Percentiles rank a stretch among this genome's conserved stretches.
These are phyloP conservation scores for Hexactinellida sp. DNA, from an alignment of 37 sponge, comb jelly and placozoan genomes.

Conservation along the genomic window DNA sequence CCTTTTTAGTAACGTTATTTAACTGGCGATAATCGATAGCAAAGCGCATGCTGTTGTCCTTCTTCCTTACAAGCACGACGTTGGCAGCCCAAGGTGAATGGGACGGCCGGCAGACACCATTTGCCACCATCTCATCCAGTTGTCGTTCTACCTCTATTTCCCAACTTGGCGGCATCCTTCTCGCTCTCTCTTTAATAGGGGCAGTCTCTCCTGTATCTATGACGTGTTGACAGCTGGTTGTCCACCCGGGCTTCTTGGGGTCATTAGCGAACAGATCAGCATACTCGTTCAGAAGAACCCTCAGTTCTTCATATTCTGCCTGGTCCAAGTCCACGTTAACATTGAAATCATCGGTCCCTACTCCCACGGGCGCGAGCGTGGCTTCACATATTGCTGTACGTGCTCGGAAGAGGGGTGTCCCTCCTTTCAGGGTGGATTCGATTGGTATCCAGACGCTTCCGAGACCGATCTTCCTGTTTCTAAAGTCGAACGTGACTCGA, in stretches of 20 bases:
- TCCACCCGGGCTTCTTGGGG: not conserved
- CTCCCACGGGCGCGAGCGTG: not conserved
- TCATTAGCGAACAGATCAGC: not conserved
- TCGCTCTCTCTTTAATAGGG: constrained; percentile 18
- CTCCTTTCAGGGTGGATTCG: not conserved
- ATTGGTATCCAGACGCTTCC: not conserved
- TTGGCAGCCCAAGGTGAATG: constrained; percentile 24
- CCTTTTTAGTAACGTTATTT: too few relatives aligned
- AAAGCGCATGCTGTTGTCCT: constrained; percentile 27
- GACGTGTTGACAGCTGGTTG: constrained; percentile 6
- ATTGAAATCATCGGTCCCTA: not conserved
- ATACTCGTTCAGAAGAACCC: not conserved
- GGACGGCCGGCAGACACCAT: not conserved
- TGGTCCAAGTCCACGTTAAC: not conserved
- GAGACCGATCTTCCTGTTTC: not conserved
- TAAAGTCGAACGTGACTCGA: not conserved
- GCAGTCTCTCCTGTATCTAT: constrained; percentile 23
- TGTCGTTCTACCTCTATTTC: not conserved
- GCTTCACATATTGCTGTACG: not conserved
- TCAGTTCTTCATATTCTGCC: not conserved
- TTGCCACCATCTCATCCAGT: constrained; percentile 22
- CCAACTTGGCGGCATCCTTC: constrained; percentile 20
- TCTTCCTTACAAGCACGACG: constrained; percentile 25
- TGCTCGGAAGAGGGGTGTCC: not conserved
- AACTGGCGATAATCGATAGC: too few relatives aligned